phyloP scores from a whole-genome alignment of 2,797 vertebrate species.

The Dallia pectoralis region DNA sequence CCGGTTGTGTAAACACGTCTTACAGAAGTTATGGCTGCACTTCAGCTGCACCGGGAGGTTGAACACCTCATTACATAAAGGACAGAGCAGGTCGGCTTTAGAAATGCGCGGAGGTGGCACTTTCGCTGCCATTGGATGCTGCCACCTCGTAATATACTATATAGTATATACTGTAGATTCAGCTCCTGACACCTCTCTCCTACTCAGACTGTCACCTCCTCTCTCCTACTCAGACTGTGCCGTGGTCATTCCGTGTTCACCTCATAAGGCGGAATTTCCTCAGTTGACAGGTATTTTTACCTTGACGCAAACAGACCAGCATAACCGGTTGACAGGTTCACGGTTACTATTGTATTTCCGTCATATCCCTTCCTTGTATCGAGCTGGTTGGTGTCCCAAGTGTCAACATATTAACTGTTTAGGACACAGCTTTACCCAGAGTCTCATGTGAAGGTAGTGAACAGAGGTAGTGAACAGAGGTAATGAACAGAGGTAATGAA shows the following conservation, averaged over 20 bases:
- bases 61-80: conserved; percentile 61
- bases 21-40: conserved; percentile 71
- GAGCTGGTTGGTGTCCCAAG: too few relatives aligned
- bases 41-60: conserved; percentile 57
- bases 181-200: conserved; percentile 7
- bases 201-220: background rate
- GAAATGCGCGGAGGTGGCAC: background rate
- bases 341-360: background rate
- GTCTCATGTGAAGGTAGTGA: too few relatives aligned
- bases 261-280: background rate
- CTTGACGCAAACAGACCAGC: conserved; percentile 43
- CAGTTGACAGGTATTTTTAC: background rate
- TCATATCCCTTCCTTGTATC: background rate
- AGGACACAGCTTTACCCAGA: too few relatives aligned
- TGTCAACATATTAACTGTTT: too few relatives aligned
- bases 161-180: background rate
- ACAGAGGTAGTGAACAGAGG: too few relatives aligned
- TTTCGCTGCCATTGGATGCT: conserved; percentile 48
- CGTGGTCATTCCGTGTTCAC: too few relatives aligned
- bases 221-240: background rate
- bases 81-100: conserved; percentile 58
- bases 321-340: conserved; percentile 39
- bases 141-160: too few relatives aligned
- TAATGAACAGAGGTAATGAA: too few relatives aligned
- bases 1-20: conserved; percentile 62